These are phyloP conservation scores for Tenodera sinensis DNA, from an alignment of 2,888 invertebrate species.

Conservation along the genomic window DNA sequence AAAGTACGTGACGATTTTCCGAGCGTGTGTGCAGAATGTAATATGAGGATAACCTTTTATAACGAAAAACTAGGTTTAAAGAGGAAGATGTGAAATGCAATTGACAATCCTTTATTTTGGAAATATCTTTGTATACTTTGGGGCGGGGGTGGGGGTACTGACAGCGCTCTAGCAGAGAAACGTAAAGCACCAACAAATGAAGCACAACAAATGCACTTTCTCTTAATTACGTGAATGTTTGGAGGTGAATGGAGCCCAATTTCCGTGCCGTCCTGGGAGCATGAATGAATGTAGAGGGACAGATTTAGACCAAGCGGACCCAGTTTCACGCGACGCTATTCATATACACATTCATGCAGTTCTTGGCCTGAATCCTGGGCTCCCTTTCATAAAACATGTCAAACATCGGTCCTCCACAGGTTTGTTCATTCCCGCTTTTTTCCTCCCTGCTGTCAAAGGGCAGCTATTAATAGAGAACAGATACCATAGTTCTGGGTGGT, in stretches of 20 bases:
- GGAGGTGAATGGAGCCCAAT: background rate
- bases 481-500: background rate
- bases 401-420: background rate
- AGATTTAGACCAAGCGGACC: conserved; percentile 6
- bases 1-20: too few relatives aligned
- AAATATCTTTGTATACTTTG: too few relatives aligned
- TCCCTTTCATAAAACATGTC: background rate
- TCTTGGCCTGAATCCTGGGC: background rate
- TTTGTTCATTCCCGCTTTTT: background rate
- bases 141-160: too few relatives aligned
- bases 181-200: background rate
- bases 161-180: background rate
- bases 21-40: too few relatives aligned
- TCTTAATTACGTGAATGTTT: background rate
- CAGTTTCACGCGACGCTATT: conserved; percentile 14
- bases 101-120: too few relatives aligned
- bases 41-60: too few relatives aligned
- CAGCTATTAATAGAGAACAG: background rate
- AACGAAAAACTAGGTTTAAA: too few relatives aligned
- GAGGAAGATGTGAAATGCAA: too few relatives aligned
- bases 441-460: background rate
- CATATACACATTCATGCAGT: conserved; percentile 33
- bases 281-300: background rate
- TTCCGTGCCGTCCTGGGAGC: background rate
- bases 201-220: background rate